Base-by-base conservation (phyloP, 2,888 invertebrate genomes). In the Tenthredo mesomela region DNA sequence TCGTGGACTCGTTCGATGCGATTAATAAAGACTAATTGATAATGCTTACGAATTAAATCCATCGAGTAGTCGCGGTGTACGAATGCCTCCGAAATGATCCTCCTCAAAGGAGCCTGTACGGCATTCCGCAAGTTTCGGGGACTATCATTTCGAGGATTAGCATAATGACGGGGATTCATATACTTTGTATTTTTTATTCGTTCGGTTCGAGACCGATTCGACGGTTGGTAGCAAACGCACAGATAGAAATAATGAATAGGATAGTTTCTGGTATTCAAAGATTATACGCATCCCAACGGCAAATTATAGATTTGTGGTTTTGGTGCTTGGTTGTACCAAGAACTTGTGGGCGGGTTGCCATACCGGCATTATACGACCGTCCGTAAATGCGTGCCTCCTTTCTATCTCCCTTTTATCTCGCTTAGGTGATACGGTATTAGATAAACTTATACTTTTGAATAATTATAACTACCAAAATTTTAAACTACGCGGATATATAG, bases 231-330 rank as follows among this genome's bases (percentile, higher is more conserved):
- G 93, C 93, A 93, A 93, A 92, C 89, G 92, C 89, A 91, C 90
- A 90, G 90, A 91, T 91, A 91, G 90, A 91, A 92, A 92, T 93
- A 93, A 93, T 93, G 91, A 93, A 93, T 93, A 93, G 93, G 90
- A 91, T 91, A 92, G 91, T 92, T 92, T 92, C 92, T 93, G 93
- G 91, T 91, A 93, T 93, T 93, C 91, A 90, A 91, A 91, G 92
- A 93, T 93, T 93, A 93, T 92, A 93, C 91, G 91, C 89, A 91
- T 92, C 91, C 90, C 89, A 87, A 89, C 73, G 87, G 88, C 89
- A 93, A 93, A 92, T 93, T 93, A 93, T 92, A 93, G 91, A 92
- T 93, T 92, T 92, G 92, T 88, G 90, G 89, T 90, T 88, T 88
- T 85, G 88, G 85, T 84, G 82, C 84, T 86, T 85, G 84, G 85